Evolutionary conservation across 2,113 vertebrate species (phyloP).

Genomic region (Empidonax alnorum): DNA sequence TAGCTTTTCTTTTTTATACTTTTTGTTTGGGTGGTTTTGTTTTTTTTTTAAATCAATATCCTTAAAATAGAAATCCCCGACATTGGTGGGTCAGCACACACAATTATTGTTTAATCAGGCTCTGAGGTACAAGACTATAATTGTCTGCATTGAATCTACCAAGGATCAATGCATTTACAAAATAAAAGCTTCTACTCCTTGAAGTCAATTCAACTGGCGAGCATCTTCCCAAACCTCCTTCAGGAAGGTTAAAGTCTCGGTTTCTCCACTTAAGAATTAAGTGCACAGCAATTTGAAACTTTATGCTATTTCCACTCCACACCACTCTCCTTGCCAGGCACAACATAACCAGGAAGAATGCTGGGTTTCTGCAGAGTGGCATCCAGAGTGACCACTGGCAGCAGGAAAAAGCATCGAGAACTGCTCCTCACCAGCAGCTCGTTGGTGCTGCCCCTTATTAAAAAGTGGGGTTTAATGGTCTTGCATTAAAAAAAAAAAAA

Average conservation of each 20-base stretch:
- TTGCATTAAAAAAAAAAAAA: neutral
- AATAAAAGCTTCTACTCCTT: slow-evolving; percentile 37
- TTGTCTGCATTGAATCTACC: neutral
- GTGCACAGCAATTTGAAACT: neutral
- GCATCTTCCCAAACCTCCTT: slow-evolving; percentile 5
- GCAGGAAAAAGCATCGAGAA: neutral
- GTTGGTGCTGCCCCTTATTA: neutral
- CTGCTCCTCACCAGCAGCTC: neutral
- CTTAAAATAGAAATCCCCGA: slow-evolving; percentile 37
- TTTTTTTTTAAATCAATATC: neutral
- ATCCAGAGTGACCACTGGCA: neutral
- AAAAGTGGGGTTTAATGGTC: neutral
- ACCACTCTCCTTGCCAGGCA: neutral
- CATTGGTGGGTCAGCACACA: slow-evolving; percentile 6
- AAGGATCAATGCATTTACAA: neutral
- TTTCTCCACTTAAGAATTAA: slow-evolving; percentile 6
- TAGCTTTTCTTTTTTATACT: neutral
- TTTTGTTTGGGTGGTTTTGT: neutral
- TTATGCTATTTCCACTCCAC: neutral
- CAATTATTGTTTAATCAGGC: neutral
- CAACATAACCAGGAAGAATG: neutral
- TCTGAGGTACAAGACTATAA: neutral
- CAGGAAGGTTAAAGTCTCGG: neutral
- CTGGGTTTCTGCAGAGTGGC: neutral
- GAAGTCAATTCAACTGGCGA: slow-evolving; percentile 11